Percentiles rank a stretch among this genome's conserved stretches.
phyloP scores from a whole-genome alignment of 2,797 vertebrate species.

The Poeciliopsis gracilis region DNA sequence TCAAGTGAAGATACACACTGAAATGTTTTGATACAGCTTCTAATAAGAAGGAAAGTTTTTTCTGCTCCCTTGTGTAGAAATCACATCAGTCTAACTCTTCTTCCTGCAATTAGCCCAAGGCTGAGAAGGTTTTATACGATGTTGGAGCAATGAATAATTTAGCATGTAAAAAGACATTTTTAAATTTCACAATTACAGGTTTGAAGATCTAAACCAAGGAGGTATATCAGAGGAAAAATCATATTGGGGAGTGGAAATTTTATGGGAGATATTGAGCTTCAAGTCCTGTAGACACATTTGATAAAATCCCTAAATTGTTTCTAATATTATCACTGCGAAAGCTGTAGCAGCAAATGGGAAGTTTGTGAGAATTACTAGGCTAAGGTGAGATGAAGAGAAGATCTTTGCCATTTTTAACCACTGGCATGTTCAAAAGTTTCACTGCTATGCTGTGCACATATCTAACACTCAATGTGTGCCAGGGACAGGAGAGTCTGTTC shows the following conservation, averaged over 20 bases:
- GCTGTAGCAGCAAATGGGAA: conserved; percentile 1
- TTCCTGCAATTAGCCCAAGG: conserved; percentile 4
- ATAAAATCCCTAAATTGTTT: conserved; percentile 20
- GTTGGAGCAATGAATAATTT: conserved; percentile 33
- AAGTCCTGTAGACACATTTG: neutral
- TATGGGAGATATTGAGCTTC: conserved; percentile 8
- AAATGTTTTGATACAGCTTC: neutral
- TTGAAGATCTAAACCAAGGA: conserved; percentile 27
- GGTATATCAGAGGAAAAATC: conserved; percentile 10
- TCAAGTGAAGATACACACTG: neutral
- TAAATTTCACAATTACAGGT: conserved; percentile 18
- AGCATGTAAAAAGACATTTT: conserved; percentile 27
- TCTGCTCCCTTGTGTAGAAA: conserved; percentile 6
- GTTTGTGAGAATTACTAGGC: conserved; percentile 20
- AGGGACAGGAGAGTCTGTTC: neutral
- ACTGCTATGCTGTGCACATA: neutral
- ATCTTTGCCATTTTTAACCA: neutral
- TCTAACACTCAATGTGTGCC: neutral
- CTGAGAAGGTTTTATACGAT: conserved; percentile 17
- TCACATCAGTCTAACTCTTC: conserved; percentile 9
- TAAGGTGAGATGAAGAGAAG: neutral
- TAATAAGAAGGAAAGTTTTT: conserved; percentile 4
- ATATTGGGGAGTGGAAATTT: neutral
- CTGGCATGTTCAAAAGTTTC: neutral
- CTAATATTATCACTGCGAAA: conserved; percentile 21